phyloP scores from a whole-genome alignment of 2,888 invertebrate genomes.

The Lithophane leautieri region DNA sequence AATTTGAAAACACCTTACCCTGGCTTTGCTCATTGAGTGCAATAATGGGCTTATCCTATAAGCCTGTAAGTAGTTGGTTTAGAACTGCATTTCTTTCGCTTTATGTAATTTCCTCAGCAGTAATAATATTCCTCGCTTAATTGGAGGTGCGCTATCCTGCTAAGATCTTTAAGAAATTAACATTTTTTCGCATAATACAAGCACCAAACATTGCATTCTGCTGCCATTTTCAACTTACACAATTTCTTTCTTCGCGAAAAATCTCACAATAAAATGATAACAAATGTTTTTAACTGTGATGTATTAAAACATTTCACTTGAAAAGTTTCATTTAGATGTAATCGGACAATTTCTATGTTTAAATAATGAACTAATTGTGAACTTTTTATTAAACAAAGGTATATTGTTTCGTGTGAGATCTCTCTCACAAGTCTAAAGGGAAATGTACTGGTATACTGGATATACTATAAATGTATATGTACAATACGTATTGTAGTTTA shows the following conservation, averaged over 20 bases:
- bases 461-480: constrained; percentile 29
- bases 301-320: constrained; percentile 69
- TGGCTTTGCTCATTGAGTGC: neutral
- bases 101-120: neutral
- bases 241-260: constrained; percentile 52
- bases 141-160: constrained; percentile 9
- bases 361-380: constrained; percentile 66
- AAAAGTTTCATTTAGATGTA: constrained; percentile 69
- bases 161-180: constrained; percentile 16
- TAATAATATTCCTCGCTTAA: neutral
- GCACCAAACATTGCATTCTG: constrained; percentile 6
- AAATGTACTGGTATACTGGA: constrained; percentile 44
- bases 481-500: constrained; percentile 48
- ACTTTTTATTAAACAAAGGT: constrained; percentile 74
- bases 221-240: constrained; percentile 22
- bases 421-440: constrained; percentile 68
- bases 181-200: constrained; percentile 28
- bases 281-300: constrained; percentile 47
- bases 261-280: constrained; percentile 65
- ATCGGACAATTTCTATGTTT: constrained; percentile 66
- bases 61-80: too few relatives aligned
- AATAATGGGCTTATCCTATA: neutral
- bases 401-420: constrained; percentile 72
- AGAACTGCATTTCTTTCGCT: neutral
- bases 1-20: neutral